Percentiles rank a stretch among this genome's conserved stretches.
Conservation (phyloP, 1,140 invertebrate genomes). For the Octopus bimaculoides region DNA sequence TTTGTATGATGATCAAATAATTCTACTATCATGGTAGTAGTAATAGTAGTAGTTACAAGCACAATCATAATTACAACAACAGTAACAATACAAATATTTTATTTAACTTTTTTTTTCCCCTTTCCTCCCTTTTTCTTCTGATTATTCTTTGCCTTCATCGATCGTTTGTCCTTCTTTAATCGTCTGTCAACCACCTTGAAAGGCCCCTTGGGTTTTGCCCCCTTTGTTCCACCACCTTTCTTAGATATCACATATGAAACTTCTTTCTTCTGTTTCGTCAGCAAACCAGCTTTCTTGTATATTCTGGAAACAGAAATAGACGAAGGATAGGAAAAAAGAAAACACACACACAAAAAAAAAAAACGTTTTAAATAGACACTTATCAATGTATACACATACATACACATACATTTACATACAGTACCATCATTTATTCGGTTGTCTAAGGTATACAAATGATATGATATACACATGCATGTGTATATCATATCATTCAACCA, state of each 20-base stretch:
- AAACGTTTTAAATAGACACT: not conserved
- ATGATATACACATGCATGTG: no score
- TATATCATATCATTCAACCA: no score
- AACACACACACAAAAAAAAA: not conserved
- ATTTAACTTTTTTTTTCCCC: not conserved
- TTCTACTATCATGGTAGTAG: no score
- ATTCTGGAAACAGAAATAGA: conserved; percentile 64
- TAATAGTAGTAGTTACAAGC: no score
- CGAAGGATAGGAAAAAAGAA: not conserved
- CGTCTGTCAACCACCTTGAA: conserved; percentile 93
- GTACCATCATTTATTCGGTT: no score
- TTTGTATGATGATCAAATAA: no score
- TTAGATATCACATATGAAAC: conserved; percentile 93
- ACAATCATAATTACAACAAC: no score
- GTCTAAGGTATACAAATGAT: no score
- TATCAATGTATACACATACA: not conserved
- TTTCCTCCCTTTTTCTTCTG: conserved; percentile 37
- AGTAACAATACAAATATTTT: no score
- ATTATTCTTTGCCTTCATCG: conserved; percentile 61
- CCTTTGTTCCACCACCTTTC: conserved; percentile 72
- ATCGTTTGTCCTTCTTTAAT: conserved; percentile 90
- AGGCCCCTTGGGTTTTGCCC: conserved; percentile 81
- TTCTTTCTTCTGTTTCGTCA: conserved; percentile 76
- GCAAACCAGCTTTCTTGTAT: conserved; percentile 85
- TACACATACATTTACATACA: no score